Evolutionary conservation across 2,888 invertebrate species (phyloP), one percentile per base, ranked within the genome.

Genomic region (Agonopterix alstromeriana): DNA sequence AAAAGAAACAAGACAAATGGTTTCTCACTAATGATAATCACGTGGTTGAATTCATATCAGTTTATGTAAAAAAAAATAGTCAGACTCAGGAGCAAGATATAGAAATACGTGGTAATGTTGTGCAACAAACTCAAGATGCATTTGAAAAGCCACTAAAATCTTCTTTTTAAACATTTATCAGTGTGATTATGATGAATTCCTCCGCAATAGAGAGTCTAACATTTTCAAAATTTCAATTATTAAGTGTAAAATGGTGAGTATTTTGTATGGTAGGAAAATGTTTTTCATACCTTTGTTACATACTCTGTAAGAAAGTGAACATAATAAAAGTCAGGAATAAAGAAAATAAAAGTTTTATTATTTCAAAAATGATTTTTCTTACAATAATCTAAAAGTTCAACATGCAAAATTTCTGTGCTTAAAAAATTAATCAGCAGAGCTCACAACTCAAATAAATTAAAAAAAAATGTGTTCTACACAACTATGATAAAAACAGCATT

Each of bases 141-240:
- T 53, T 53, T 50, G 53, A 53, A 47, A 42, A 44, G 10, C 55
- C 55, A 27, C 10, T 55, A 40, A 55, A 38, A 35, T 53, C 55
- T 14, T 52, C 49, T 50, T 48, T 45, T 42, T 54, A 38, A 50
- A 53, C 43, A 55, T 53, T 47, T 48, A 46, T 46, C 43, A 51
- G 11, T 53, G 50, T 44, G 35, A 45, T 48, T 38, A 38, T 47
- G 38, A 10, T 47, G 14, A 14, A 14, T 14, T 14, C 14, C 14
- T 2, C 1, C 14, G 14, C 14, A 14, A 14, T 14, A 14, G 36
- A 7, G 10, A 41, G 17, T 27, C 7, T 11, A n/a, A 43, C n/a
- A 43, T 43, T 5, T 47, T n/a, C 36, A 47, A 43, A 47, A 14
- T 43, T 43, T 5, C 36, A 36, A 36, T 36, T 12, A 36, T 47